phyloP scores from a whole-genome alignment of 2,888 invertebrate genomes.

The Epistrophe grossulariae region DNA sequence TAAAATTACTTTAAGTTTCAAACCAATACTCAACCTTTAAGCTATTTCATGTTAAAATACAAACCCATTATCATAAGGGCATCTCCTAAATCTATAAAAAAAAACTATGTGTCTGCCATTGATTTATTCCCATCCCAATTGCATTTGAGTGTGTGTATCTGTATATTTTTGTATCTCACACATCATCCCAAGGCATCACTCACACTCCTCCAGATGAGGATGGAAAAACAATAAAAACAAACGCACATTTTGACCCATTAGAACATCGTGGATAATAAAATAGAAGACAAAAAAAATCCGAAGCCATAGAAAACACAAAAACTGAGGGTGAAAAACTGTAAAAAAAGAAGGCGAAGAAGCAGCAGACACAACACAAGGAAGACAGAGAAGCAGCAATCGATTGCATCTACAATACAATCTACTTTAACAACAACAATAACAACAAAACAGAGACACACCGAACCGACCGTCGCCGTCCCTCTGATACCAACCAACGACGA shows the following conservation, averaged over 20 bases:
- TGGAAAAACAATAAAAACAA: constrained; percentile 69
- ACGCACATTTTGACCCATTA: constrained; percentile 74
- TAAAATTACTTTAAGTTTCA: not conserved
- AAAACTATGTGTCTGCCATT: constrained; percentile 56
- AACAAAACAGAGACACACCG: constrained; percentile 8
- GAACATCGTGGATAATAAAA: constrained; percentile 72
- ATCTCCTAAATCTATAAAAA: constrained; percentile 58
- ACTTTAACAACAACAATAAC: constrained; percentile 26
- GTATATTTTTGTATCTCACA: not conserved
- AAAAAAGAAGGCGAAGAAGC: constrained; percentile 49
- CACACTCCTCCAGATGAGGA: constrained; percentile 39
- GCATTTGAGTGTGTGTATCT: constrained; percentile 35
- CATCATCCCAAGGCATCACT: constrained; percentile 26
- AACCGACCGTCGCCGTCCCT: constrained; percentile 26
- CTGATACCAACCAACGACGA: constrained; percentile 21
- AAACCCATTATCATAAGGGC: constrained; percentile 50
- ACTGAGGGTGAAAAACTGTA: constrained; percentile 69
- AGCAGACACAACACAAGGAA: constrained; percentile 43
- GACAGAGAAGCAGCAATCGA: constrained; percentile 73
- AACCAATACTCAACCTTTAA: not conserved
- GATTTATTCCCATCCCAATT: constrained; percentile 66
- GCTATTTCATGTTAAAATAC: constrained; percentile 5
- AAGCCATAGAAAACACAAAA: constrained; percentile 70
- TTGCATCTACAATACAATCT: constrained; percentile 60
- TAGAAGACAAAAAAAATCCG: constrained; percentile 58